phyloP scores from a whole-genome alignment of 2,113 vertebrate species.

The Scophthalmus maximus region DNA sequence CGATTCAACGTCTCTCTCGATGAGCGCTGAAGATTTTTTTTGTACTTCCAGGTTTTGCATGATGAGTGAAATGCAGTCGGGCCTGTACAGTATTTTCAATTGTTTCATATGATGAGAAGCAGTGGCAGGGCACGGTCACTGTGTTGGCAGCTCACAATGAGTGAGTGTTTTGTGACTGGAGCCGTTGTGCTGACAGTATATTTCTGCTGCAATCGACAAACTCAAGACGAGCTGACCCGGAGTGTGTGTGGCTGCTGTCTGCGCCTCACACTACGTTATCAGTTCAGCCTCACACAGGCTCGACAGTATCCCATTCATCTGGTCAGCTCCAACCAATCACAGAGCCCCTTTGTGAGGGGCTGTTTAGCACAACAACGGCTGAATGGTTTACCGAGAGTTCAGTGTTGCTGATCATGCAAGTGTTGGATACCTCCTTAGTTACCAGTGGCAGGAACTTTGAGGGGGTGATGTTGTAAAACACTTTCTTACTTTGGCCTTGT shows the following conservation, averaged over 20 bases:
- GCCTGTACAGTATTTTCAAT: conserved; percentile 24
- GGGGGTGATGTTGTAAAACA: conserved; percentile 4
- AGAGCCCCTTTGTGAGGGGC: conserved; percentile 13
- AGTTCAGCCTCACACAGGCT: conserved; percentile 17
- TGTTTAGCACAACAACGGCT: conserved; percentile 11
- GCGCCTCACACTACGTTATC: conserved; percentile 47
- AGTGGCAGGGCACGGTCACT: conserved; percentile 37
- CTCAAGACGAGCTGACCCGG: conserved; percentile 44
- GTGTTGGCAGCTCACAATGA: conserved; percentile 36
- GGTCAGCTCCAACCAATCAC: conserved; percentile 43
- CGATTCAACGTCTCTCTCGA: not conserved
- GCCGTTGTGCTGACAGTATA: conserved; percentile 58
- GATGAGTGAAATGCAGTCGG: conserved; percentile 11
- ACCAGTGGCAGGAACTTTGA: conserved; percentile 4
- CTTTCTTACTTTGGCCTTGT: not conserved
- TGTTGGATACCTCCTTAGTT: conserved; percentile 35
- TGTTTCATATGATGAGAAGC: conserved; percentile 46
- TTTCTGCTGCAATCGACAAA: conserved; percentile 43
- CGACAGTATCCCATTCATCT: conserved; percentile 61
- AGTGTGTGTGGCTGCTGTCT: conserved; percentile 33
- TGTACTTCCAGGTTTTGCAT: not conserved
- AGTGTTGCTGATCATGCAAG: conserved; percentile 5
- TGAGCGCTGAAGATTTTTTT: no score
- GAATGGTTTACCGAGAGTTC: conserved; percentile 25
- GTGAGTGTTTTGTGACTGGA: conserved; percentile 56